A percentile compares a stretch with the other conserved stretches of the same genome.
These are phyloP conservation scores for Dasysyrphus tricinctus DNA, from an alignment of 2,888 invertebrate species.

Conservation along the genomic window DNA sequence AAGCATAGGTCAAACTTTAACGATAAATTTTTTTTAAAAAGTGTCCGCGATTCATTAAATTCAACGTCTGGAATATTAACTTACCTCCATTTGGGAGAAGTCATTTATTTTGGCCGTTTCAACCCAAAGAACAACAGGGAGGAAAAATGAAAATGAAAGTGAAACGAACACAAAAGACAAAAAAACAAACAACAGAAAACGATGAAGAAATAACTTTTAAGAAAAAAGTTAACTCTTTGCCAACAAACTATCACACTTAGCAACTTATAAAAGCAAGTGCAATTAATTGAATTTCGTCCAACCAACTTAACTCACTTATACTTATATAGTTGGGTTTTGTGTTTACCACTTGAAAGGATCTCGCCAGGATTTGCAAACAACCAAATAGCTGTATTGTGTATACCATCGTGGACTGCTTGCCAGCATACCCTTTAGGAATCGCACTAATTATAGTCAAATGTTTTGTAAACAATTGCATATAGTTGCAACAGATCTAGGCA, in stretches of 20 bases:
- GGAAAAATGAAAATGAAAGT: neutral
- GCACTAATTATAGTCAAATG: constrained; percentile 63
- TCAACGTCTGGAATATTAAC: constrained; percentile 47
- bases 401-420: too few relatives aligned
- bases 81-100: constrained; percentile 26
- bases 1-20: too few relatives aligned
- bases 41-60: neutral
- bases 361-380: constrained; percentile 44
- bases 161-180: neutral
- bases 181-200: too few relatives aligned
- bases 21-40: too few relatives aligned
- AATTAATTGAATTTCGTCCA: constrained; percentile 73
- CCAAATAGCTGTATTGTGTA: constrained; percentile 40
- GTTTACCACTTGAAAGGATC: constrained; percentile 28
- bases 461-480: constrained; percentile 43
- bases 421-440: constrained; percentile 37
- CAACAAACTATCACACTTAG: constrained; percentile 65
- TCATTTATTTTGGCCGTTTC: constrained; percentile 52
- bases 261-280: constrained; percentile 59
- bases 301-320: constrained; percentile 70
- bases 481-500: constrained; percentile 25
- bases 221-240: constrained; percentile 26
- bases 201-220: constrained; percentile 1
- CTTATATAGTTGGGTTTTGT: neutral
- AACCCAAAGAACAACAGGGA: neutral